phyloP scores from a whole-genome alignment of 2,113 vertebrate genomes.

The Eudyptes chrysolophus region DNA sequence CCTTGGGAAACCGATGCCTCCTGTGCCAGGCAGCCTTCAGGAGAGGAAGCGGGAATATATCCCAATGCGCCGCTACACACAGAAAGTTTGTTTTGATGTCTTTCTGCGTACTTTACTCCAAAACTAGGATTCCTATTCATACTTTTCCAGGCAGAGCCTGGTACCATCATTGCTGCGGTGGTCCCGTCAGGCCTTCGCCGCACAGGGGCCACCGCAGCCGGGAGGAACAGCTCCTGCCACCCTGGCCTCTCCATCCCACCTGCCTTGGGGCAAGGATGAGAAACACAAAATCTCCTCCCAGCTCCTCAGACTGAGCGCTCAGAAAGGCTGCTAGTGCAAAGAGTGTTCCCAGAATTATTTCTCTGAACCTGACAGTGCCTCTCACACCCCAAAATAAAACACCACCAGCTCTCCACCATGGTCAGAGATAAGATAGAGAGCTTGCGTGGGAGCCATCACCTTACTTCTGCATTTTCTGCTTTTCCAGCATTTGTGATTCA shows the following conservation, averaged over 20 bases:
- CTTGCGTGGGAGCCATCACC: neutral
- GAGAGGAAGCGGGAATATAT: neutral
- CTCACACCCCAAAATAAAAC: neutral
- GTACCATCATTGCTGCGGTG: neutral
- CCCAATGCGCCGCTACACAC: rapidly evolving
- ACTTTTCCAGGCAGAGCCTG: neutral
- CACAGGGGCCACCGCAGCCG: rapidly evolving
- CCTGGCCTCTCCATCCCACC: neutral
- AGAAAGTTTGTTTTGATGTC: neutral
- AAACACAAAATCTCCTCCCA: neutral
- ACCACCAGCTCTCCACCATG: neutral
- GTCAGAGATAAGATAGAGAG: neutral
- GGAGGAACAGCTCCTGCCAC: neutral
- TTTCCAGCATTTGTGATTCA: neutral
- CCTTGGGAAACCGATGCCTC: neutral
- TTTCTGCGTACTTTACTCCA: neutral
- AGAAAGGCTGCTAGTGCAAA: neutral
- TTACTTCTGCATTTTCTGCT: neutral
- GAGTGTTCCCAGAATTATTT: neutral
- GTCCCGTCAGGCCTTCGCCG: rapidly evolving
- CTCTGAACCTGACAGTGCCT: neutral
- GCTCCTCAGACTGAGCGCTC: neutral
- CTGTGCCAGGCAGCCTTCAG: neutral
- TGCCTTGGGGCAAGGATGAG: neutral
- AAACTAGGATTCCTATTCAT: neutral